Evolutionary conservation across 2,888 invertebrate genomes (phyloP).

Genomic region (Troides oblongomaculatus): DNA sequence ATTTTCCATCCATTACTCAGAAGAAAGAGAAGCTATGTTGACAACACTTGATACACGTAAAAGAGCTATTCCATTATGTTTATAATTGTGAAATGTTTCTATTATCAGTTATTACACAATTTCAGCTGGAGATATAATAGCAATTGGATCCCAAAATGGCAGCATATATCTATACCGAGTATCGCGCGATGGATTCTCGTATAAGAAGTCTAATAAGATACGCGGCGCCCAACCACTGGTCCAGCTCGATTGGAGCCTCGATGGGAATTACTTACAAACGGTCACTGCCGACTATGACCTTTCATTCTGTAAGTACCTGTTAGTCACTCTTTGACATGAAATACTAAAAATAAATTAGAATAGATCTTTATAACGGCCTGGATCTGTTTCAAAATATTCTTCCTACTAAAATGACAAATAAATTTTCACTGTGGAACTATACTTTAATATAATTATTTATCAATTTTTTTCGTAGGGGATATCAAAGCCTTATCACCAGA

Average conservation of each 20-base stretch:
- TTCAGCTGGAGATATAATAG: constrained; percentile 91
- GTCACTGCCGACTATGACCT: constrained; percentile 94
- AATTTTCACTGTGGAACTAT: no score
- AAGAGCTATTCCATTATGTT: no score
- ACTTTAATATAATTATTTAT: neutral
- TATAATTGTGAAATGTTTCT: neutral
- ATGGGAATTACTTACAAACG: constrained; percentile 92
- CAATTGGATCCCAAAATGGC: constrained; percentile 95
- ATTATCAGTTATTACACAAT: neutral
- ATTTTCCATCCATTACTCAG: no score
- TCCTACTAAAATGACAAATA: no score
- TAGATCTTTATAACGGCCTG: no score
- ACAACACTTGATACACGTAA: no score
- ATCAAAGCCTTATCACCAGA: constrained; percentile 92
- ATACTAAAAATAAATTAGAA: no score
- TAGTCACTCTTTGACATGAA: neutral
- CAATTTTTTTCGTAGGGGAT: constrained; percentile 83
- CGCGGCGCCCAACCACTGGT: constrained; percentile 91
- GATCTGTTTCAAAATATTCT: no score
- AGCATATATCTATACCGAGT: constrained; percentile 86
- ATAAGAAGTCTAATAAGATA: constrained; percentile 93
- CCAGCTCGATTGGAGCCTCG: constrained; percentile 95
- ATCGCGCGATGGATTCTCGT: constrained; percentile 93
- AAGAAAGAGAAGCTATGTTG: no score
- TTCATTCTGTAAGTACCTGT: constrained; percentile 86